A percentile compares a stretch with the other conserved stretches of the same genome.
Evolutionary conservation across 2,797 vertebrate species (phyloP).

Genomic region (Pelochelys cantorii): DNA sequence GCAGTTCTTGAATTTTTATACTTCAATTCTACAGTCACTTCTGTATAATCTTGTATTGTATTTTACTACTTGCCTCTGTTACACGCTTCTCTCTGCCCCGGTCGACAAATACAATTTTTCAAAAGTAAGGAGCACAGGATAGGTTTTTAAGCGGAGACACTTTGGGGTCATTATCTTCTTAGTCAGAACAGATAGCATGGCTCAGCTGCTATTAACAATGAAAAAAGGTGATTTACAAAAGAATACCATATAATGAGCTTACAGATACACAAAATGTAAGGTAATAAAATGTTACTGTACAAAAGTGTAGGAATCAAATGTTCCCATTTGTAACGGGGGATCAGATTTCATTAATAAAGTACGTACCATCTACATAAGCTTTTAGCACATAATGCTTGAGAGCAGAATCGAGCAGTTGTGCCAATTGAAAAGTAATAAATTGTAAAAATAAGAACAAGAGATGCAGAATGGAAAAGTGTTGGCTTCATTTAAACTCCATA

Average conservation of each 20-base stretch:
- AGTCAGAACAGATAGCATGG: neutral
- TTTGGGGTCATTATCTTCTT: neutral
- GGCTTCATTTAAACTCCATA: conserved; percentile 6
- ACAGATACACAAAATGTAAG: neutral
- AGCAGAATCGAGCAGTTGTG: conserved; percentile 17
- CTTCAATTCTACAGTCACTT: neutral
- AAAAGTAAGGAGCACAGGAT: neutral
- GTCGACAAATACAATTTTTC: neutral
- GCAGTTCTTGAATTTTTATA: neutral
- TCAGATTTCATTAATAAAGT: conserved; percentile 12
- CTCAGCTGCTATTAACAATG: neutral
- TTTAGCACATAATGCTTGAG: conserved; percentile 29
- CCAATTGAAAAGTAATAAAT: conserved; percentile 35
- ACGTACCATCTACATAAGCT: neutral
- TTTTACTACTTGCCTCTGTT: neutral
- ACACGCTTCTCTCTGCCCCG: neutral
- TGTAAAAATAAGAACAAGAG: conserved; percentile 38
- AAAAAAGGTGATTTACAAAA: neutral
- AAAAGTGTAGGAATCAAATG: neutral
- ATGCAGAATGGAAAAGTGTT: conserved; percentile 12
- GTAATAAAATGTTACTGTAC: neutral
- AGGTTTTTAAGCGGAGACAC: neutral
- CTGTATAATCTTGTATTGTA: neutral
- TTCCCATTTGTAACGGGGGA: neutral
- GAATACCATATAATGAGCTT: conserved; percentile 9